phyloP scores from a whole-genome alignment of 2,797 vertebrate genomes.

The Rhabdophis nuchalis region DNA sequence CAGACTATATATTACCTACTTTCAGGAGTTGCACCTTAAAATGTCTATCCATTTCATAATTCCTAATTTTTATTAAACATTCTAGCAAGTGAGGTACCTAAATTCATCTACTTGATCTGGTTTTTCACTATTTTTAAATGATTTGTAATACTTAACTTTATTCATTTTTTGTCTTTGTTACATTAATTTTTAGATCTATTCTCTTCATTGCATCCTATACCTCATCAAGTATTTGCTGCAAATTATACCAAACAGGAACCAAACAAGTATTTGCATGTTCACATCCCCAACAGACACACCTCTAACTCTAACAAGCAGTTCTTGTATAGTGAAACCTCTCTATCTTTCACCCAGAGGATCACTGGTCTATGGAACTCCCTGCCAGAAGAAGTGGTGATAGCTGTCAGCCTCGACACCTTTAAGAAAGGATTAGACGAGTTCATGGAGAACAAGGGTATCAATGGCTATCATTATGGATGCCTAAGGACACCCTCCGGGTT shows the following conservation, averaged over 20 bases:
- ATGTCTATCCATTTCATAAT: background rate
- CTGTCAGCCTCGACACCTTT: no score
- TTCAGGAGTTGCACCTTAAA: background rate
- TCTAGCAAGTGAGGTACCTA: background rate
- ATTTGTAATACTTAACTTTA: background rate
- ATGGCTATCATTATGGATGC: no score
- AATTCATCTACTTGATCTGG: background rate
- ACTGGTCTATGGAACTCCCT: no score
- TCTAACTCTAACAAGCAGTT: background rate
- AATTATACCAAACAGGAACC: background rate
- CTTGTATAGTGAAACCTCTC: background rate
- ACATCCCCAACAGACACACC: background rate
- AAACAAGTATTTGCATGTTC: background rate
- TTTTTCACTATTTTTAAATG: background rate
- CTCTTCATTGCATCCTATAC: background rate
- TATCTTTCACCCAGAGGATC: no score
- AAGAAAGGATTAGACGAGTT: no score
- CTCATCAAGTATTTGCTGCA: background rate
- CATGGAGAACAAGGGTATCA: no score
- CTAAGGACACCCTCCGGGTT: no score
- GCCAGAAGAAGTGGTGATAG: no score
- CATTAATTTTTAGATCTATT: background rate
- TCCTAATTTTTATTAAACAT: background rate
- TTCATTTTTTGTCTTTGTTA: background rate
- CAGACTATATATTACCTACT: background rate